Base-by-base conservation (phyloP, 1,140 invertebrate genomes). In the Meloidogyne floridensis region DNA sequence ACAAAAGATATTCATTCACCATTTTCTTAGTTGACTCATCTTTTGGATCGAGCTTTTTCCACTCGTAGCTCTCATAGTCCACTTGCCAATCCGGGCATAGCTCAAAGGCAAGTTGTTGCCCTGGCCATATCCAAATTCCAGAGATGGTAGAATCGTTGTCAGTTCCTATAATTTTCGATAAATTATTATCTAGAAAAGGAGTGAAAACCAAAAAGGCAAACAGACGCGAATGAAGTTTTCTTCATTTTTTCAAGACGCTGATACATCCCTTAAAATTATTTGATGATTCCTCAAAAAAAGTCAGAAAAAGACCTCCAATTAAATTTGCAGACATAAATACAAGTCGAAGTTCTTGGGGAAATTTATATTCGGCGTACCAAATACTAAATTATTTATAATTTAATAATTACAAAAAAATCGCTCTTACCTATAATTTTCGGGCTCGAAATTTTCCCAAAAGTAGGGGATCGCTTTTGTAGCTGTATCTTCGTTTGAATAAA, bases 371-470 rank as follows among this genome's bases (percentile, higher is more conserved):
- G 13, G 73, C 56, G 75, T 85, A 79, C 77, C 77, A 79, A 51
- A 79, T 79, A 15, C 77, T 79, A 32, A 71, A 20, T 15, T 74
- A 43, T 47, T 15, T 15, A n/a, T 15, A 74, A n/a, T 15, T 51
- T 54, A 5, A 71, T 74, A n/a, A 7, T n/a, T 2, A 74, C n/a
- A 6, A 74, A 1, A n/a, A 18, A 20, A 54, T 74, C 47, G 5
- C 6, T 18, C 51, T 8, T 5, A 79, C 77, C 96, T 98, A 91
- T 97, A 98, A 91, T 97, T 93, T 90, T 97, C 94, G 32, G 94
- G 92, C 91, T 99, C 98, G 91, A 99, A 99, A 90, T 98, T 96
- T 87, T 97, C 93, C 94, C 96, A 99, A 92, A 99, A 99, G 90
- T 96, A 98, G 3, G 96, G 95, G 88, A 99, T 94, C 65, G 97